These are phyloP conservation scores for Acleris laterana DNA, from an alignment of 2,888 invertebrate genomes.

Conservation along the genomic window DNA sequence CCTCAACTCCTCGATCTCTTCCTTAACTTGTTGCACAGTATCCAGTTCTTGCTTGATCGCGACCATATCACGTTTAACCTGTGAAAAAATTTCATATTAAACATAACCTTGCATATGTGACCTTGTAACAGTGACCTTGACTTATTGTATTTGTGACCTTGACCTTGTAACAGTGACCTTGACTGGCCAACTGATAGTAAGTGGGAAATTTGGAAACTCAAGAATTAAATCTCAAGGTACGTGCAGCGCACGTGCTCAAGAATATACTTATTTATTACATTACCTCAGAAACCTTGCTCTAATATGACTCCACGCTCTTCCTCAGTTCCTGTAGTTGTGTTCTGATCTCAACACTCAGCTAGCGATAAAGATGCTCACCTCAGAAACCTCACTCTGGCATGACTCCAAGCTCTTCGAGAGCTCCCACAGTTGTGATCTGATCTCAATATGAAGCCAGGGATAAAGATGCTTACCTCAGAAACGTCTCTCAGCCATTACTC, in stretches of 20 bases:
- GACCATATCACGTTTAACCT: conserved; percentile 97
- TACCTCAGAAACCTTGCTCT: conserved; percentile 95
- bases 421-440: conserved; percentile 92
- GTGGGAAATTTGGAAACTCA: too few relatives aligned
- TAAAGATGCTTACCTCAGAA: conserved; percentile 86
- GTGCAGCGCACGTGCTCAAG: too few relatives aligned
- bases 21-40: conserved; percentile 97
- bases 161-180: too few relatives aligned
- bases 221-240: too few relatives aligned
- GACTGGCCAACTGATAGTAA: too few relatives aligned
- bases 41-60: conserved; percentile 97
- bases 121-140: neutral
- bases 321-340: conserved; percentile 93
- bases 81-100: conserved; percentile 33
- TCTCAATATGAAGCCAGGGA: conserved; percentile 78
- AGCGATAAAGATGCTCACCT: conserved; percentile 74
- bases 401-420: conserved; percentile 97
- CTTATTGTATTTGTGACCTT: neutral
- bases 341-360: conserved; percentile 87
- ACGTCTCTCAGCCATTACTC: conserved; percentile 98
- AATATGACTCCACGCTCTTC: conserved; percentile 97
- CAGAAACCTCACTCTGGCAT: conserved; percentile 96
- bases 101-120: neutral
- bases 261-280: conserved; percentile 40
- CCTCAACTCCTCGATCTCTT: conserved; percentile 96